These are phyloP conservation scores for Dolichoris vasculosae DNA, from an alignment of 1,140 invertebrate species.

Conservation along the genomic window DNA sequence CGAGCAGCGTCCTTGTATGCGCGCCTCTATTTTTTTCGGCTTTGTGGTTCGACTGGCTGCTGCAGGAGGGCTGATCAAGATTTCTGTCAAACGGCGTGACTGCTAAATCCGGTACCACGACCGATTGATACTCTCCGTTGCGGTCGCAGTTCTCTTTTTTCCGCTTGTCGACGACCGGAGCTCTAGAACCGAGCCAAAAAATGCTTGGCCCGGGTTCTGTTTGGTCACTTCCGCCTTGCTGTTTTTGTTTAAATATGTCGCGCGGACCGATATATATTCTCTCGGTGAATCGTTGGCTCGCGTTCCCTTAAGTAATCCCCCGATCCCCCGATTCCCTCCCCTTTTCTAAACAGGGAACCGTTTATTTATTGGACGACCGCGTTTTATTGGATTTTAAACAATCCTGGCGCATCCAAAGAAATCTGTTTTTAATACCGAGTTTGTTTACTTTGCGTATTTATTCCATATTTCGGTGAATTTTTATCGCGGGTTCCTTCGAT, in stretches of 20 bases:
- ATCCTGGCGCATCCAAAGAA: neutral
- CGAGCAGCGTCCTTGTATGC: neutral
- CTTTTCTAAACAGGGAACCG: neutral
- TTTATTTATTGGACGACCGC: slow-evolving; percentile 5
- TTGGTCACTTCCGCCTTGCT: slow-evolving; percentile 27
- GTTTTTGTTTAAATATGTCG: slow-evolving; percentile 7
- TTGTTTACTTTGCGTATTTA: neutral
- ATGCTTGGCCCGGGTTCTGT: too few species aligned
- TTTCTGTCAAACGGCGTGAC: slow-evolving; percentile 65
- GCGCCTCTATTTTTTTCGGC: slow-evolving; percentile 52
- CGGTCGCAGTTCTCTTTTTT: slow-evolving; percentile 38
- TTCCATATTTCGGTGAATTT: neutral
- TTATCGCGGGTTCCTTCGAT: neutral
- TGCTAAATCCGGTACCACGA: slow-evolving; percentile 62
- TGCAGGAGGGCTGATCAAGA: slow-evolving; percentile 61
- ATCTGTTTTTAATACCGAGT: neutral
- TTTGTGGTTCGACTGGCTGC: slow-evolving; percentile 62
- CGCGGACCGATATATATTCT: neutral
- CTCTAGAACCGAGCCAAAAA: neutral
- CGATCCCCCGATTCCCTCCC: too few species aligned
- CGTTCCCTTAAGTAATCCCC: too few species aligned
- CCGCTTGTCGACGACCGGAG: neutral
- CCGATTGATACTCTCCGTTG: slow-evolving; percentile 57
- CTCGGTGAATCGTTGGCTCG: too few species aligned
- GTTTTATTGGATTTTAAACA: neutral